Percentiles rank a stretch among this genome's conserved stretches.
Conservation (phyloP, 1,140 invertebrate genomes). For the Acromyrmex charruanus region DNA sequence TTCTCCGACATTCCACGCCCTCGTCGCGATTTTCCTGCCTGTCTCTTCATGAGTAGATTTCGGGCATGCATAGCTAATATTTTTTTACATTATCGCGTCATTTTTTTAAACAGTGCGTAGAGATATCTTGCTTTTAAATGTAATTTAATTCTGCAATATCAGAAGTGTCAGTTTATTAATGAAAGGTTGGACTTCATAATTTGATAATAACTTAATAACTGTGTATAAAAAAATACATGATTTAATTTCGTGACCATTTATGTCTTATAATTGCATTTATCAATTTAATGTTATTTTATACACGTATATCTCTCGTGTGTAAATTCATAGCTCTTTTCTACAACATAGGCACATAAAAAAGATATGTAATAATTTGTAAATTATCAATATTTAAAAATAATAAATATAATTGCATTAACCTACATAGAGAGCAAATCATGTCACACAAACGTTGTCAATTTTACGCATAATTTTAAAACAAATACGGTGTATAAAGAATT, state of each 20-base stretch:
- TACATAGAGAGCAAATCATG: not conserved
- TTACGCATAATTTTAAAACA: not conserved
- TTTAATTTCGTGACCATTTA: not conserved
- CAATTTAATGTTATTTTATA: constrained; percentile 2
- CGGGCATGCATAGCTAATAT: constrained; percentile 39
- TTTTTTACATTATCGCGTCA: constrained; percentile 15
- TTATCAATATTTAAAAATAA: not conserved
- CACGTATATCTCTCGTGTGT: not conserved
- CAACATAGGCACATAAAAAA: not conserved
- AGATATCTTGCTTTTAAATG: not conserved
- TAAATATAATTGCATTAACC: not conserved
- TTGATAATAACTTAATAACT: constrained; percentile 8
- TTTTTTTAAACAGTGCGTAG: not conserved
- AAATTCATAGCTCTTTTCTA: not conserved
- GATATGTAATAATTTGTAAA: not conserved
- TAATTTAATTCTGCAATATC: not conserved
- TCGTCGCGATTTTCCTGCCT: constrained; percentile 10
- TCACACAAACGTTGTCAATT: not conserved
- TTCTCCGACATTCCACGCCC: not conserved
- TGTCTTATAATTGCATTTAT: constrained; percentile 14
- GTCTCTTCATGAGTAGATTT: not conserved
- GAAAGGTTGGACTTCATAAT: not conserved
- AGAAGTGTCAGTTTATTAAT: not conserved
- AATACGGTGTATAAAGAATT: not conserved
- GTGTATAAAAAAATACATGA: not conserved